Conservation (phyloP, 2,113 vertebrate species). For the Solea solea region DNA sequence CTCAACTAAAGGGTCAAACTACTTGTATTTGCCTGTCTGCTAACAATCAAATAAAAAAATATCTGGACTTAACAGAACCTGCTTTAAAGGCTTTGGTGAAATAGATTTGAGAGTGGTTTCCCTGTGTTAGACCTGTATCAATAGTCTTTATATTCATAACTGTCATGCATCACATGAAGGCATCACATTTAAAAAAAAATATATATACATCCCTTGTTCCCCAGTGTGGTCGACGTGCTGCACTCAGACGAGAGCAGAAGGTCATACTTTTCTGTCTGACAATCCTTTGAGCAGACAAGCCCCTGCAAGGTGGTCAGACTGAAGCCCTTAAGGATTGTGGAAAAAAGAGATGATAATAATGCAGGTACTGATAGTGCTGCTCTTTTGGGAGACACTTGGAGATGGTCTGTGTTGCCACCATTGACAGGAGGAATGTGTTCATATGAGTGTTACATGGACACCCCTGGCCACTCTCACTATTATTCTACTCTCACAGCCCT, state of each 20-base stretch:
- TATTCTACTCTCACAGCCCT: background rate
- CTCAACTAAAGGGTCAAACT: slow-evolving; percentile 30
- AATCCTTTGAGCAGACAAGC: slow-evolving; percentile 32
- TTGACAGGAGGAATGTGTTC: slow-evolving; percentile 10
- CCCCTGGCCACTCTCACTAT: background rate
- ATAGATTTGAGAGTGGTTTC: slow-evolving; percentile 16
- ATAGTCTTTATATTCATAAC: slow-evolving; percentile 29
- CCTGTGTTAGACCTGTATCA: slow-evolving; percentile 17
- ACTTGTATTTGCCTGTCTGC: background rate
- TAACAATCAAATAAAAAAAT: slow-evolving; percentile 5
- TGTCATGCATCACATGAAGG: slow-evolving; percentile 18
- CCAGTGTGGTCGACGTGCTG: background rate
- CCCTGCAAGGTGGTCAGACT: slow-evolving; percentile 27
- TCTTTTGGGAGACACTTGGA: slow-evolving; percentile 51
- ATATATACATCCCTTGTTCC: background rate
- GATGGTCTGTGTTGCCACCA: slow-evolving; percentile 22
- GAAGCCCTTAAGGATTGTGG: slow-evolving; percentile 21
- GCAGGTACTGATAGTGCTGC: slow-evolving; percentile 12
- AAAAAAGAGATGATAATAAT: slow-evolving; percentile 39
- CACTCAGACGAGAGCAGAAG: slow-evolving; percentile 44
- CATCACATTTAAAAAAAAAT: background rate
- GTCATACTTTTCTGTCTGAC: slow-evolving; percentile 47
- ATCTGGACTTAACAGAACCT: slow-evolving; percentile 21
- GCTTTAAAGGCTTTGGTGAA: slow-evolving; percentile 19
- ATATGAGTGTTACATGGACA: slow-evolving; percentile 6